Evolutionary conservation across 2,888 invertebrate genomes (phyloP), one percentile per base, ranked within the genome.

Genomic region (Xanthia icteritia): DNA sequence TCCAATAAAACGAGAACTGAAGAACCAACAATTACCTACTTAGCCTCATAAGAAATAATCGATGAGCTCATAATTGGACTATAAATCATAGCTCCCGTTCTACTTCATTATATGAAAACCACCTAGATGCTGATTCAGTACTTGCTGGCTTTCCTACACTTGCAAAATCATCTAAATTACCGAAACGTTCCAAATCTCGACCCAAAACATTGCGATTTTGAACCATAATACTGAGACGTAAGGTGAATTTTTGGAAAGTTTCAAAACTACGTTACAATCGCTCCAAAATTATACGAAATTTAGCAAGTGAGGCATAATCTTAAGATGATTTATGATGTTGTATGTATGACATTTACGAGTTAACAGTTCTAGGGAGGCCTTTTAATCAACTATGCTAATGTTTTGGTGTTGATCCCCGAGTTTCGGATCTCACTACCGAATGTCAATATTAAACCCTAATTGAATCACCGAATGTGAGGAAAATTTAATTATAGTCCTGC

Each of bases 381-480:
- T 96, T 96, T 96, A 96, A 96, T 96, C 96, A 96, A 95, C 95
- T 95, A 95, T 95, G 95, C 94, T 95, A 96, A 96, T 96, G 95
- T 95, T 86, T 94, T 94, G 94, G 93, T 94, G 95, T 94, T 94
- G 94, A 94, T 95, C 94, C 93, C 80, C 81, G 75, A 83, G 82
- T 82, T 91, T 92, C 90, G 92, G 88, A 89, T 89, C 92, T 89
- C 93, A 92, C 93, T 94, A 92, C 89, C 93, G 92, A 91, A 94
- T 94, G 94, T 95, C 95, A 95, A 95, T 95, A 95, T 94, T 92
- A 93, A 91, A 91, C 89, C 90, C 94, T 95, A 95, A 96, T 96
- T 95, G 94, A 95, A 95, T 94, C 91, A 92, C 91, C 89, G 90
- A 93, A 93, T 94, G 92, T 91, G 92, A 92, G 93, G 86, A 91